Percentiles rank a stretch among this genome's conserved stretches.
Evolutionary conservation across 2,888 invertebrate genomes (phyloP).

Genomic region (Troides oblongomaculatus): DNA sequence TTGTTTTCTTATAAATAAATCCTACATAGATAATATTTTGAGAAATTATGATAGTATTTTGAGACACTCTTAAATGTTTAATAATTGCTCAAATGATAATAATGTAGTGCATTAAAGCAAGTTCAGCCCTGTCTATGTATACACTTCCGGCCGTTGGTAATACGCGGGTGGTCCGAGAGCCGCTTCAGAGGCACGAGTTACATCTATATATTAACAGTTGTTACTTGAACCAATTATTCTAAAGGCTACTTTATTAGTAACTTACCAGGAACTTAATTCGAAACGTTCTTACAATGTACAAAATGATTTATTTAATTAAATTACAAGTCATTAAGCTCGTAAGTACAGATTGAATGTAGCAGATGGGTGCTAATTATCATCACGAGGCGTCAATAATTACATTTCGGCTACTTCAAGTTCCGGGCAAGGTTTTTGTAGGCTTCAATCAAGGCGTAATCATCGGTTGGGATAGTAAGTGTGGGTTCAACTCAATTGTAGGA

Average conservation of each 20-base stretch:
- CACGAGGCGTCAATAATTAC: slow-evolving; percentile 76
- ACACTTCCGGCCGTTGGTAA: slow-evolving; percentile 59
- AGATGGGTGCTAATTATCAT: slow-evolving; percentile 78
- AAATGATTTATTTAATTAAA: slow-evolving; percentile 19
- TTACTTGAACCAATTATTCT: slow-evolving; percentile 41
- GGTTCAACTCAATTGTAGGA: slow-evolving; percentile 56
- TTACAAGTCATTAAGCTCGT: slow-evolving; percentile 58
- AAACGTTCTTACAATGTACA: slow-evolving; percentile 19
- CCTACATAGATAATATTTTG: too few species aligned
- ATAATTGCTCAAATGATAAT: too few species aligned
- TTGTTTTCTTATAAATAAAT: too few species aligned
- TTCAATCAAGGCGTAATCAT: slow-evolving; percentile 76
- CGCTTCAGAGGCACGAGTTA: slow-evolving; percentile 68
- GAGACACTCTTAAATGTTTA: too few species aligned
- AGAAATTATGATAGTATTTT: too few species aligned
- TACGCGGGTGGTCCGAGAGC: slow-evolving; percentile 71
- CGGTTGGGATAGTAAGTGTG: slow-evolving; percentile 72
- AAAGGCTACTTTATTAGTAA: slow-evolving; percentile 43
- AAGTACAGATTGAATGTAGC: slow-evolving; percentile 70
- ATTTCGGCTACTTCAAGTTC: slow-evolving; percentile 74
- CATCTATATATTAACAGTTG: slow-evolving; percentile 61
- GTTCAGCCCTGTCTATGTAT: slow-evolving; percentile 42
- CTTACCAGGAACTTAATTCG: slow-evolving; percentile 46
- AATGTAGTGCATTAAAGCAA: background rate
- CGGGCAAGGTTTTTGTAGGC: slow-evolving; percentile 76